Conservation (phyloP, 2,797 vertebrate genomes). For the Nyctibius grandis region DNA sequence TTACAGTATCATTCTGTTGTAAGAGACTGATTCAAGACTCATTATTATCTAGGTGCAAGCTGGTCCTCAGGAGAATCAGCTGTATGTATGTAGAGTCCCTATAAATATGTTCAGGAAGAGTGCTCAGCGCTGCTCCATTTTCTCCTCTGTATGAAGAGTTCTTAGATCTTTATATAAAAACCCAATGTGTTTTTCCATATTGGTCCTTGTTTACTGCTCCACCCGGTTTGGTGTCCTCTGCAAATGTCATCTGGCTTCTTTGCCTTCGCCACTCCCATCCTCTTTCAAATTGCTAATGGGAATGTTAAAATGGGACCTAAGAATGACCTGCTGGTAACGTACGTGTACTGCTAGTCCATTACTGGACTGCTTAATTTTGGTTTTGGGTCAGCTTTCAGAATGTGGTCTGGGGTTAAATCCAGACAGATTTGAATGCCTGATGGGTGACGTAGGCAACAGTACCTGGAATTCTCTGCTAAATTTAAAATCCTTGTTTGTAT, state of each 20-base stretch:
- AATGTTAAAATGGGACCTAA: not conserved
- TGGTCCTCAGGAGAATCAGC: not conserved
- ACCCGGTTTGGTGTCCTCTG: conserved; percentile 7
- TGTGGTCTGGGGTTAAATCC: not conserved
- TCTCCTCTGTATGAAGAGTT: not conserved
- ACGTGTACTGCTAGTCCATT: not conserved
- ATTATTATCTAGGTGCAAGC: not conserved
- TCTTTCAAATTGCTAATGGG: conserved; percentile 16
- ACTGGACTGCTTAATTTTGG: not conserved
- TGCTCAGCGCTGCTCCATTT: not conserved
- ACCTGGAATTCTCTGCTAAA: not conserved
- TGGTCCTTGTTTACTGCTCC: conserved; percentile 29
- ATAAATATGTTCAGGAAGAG: not conserved
- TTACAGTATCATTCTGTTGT: rapidly evolving
- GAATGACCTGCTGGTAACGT: not conserved
- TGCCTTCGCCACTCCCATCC: conserved; percentile 44
- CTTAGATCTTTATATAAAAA: not conserved
- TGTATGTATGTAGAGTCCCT: rapidly evolving
- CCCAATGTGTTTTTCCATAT: not conserved
- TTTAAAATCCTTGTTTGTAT: not conserved
- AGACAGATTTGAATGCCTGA: not conserved
- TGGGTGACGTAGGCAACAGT: not conserved
- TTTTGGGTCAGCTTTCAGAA: not conserved
- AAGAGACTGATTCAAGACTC: rapidly evolving
- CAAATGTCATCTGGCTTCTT: conserved; percentile 29